Evolutionary conservation across 2,888 invertebrate species (phyloP).

Genomic region (Eupsilia transversa): DNA sequence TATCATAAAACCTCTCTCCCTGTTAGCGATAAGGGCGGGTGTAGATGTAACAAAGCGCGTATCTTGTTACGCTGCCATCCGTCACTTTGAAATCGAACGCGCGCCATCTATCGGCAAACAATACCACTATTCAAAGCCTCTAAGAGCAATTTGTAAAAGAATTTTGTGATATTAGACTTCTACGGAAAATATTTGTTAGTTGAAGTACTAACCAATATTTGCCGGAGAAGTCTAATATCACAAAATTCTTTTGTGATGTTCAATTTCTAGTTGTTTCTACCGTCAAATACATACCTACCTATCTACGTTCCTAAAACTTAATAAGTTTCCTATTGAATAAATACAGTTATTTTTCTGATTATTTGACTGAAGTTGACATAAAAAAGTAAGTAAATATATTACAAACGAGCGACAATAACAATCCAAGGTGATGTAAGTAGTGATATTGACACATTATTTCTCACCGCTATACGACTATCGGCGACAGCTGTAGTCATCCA

Average conservation of each 20-base stretch:
- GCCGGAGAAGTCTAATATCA: too few species aligned
- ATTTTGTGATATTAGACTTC: neutral
- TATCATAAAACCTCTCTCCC: slow-evolving; percentile 17
- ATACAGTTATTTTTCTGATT: neutral
- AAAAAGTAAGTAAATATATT: neutral
- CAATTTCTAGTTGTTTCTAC: neutral
- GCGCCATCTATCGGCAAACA: slow-evolving; percentile 61
- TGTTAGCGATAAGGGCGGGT: slow-evolving; percentile 33
- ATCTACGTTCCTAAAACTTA: neutral
- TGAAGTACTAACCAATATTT: too few species aligned
- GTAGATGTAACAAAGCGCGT: slow-evolving; percentile 51
- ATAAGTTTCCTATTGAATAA: neutral
- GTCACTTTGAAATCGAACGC: slow-evolving; percentile 61
- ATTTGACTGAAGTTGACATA: neutral
- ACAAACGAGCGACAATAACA: neutral
- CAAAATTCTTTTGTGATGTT: too few species aligned
- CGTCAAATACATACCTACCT: neutral
- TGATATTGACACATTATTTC: neutral
- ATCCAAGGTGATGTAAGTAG: neutral
- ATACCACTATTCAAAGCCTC: slow-evolving; percentile 49
- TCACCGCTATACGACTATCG: neutral
- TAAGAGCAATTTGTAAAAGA: slow-evolving; percentile 18
- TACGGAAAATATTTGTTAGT: slow-evolving; percentile 1
- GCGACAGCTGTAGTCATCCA: neutral
- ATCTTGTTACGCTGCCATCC: slow-evolving; percentile 50